A percentile compares a stretch with the other conserved stretches of the same genome.
Evolutionary conservation across 2,113 vertebrate species (phyloP).

Genomic region (Dendropsophus ebraccatus): DNA sequence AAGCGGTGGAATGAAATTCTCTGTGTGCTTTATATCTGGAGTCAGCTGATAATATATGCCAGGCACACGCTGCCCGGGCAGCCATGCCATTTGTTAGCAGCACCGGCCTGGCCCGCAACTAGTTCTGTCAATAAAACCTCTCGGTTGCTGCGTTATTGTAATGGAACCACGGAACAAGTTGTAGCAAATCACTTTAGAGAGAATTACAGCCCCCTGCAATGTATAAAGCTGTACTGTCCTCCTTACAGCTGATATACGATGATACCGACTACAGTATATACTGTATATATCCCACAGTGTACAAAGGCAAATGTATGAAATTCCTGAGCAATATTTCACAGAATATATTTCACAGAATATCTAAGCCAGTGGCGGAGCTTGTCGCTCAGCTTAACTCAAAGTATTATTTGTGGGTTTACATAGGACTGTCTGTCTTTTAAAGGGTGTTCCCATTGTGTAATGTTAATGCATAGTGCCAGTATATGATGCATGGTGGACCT

Average conservation of each 20-base stretch:
- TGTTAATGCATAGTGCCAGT: too few relatives aligned
- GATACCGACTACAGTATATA: neutral
- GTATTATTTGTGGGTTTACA: too few relatives aligned
- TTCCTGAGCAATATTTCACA: neutral
- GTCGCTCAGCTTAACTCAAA: neutral
- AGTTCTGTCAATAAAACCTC: constrained; percentile 1
- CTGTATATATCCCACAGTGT: neutral
- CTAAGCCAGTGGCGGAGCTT: neutral
- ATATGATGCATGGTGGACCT: too few relatives aligned
- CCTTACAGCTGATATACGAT: neutral
- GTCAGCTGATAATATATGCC: constrained; percentile 1
- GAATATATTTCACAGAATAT: neutral
- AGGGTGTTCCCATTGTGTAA: neutral
- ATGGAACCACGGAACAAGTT: neutral
- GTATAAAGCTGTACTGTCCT: neutral
- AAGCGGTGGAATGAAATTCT: neutral
- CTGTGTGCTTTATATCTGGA: neutral
- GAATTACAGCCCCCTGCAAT: neutral
- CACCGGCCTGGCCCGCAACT: neutral
- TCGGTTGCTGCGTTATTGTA: constrained; percentile 13
- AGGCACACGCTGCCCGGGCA: neutral
- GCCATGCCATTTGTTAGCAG: neutral
- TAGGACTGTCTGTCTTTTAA: too few relatives aligned
- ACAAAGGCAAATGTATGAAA: neutral
- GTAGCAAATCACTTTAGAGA: neutral